phyloP scores from a whole-genome alignment of 1,140 invertebrate species.

The Solenopsis invicta region DNA sequence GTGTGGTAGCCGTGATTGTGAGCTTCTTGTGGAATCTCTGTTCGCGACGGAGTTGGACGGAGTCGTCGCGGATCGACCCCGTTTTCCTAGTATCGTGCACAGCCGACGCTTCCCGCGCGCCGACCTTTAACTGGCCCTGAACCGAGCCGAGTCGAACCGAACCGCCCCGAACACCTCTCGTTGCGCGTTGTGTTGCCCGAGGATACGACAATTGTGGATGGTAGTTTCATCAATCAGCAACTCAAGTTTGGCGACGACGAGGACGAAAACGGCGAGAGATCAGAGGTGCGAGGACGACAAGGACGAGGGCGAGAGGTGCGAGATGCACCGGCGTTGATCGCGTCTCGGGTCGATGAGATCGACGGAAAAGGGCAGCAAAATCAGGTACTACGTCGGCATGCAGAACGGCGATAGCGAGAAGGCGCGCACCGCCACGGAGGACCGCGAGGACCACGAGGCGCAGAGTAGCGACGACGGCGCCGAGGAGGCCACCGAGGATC shows the following conservation, averaged over 20 bases:
- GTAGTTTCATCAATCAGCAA: neutral
- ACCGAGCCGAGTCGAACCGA: neutral
- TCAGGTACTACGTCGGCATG: conserved; percentile 4
- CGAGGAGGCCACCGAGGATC: neutral
- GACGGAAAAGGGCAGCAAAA: neutral
- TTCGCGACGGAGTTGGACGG: neutral
- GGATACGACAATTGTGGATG: neutral
- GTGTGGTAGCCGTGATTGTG: too few relatives aligned
- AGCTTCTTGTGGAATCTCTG: neutral
- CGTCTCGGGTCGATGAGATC: conserved; percentile 24
- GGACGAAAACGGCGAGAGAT: neutral
- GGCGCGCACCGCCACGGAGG: neutral
- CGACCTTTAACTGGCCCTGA: neutral
- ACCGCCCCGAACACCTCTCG: neutral
- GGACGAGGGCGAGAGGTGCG: neutral
- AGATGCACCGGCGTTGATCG: conserved; percentile 39
- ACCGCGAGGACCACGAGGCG: conserved; percentile 10
- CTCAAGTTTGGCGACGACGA: neutral
- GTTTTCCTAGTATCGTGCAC: neutral
- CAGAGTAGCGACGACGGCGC: neutral
- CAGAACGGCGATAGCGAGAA: conserved; percentile 20
- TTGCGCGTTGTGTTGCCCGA: neutral
- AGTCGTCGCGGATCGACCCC: neutral
- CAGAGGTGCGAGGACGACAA: neutral
- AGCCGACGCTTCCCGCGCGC: neutral